These are phyloP conservation scores for Paramuricea clavata DNA, from an alignment of 92 coral and sea anemone species.

Conservation along the genomic window DNA sequence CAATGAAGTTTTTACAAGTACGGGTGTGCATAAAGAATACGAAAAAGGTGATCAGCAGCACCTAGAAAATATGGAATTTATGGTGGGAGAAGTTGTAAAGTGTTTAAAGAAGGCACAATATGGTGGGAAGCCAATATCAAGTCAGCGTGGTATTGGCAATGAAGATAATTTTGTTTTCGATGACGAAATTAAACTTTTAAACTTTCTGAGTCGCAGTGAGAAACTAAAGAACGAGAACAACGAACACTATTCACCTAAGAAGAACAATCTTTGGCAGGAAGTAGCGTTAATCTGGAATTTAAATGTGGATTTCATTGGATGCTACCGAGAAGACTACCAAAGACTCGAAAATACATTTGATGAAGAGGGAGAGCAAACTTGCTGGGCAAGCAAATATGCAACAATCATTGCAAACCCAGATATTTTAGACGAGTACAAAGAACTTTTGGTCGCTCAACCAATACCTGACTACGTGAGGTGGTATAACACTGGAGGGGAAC, in stretches of 20 bases:
- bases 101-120: slow-evolving; percentile 41
- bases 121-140: slow-evolving; percentile 55
- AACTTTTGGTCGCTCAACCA: slow-evolving; percentile 39
- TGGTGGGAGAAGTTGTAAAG: slow-evolving; percentile 47
- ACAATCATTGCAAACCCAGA: slow-evolving; percentile 46
- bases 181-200: slow-evolving; percentile 58
- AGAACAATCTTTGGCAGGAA: slow-evolving; percentile 5
- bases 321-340: slow-evolving; percentile 61
- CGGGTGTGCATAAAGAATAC: slow-evolving; percentile 46
- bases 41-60: slow-evolving; percentile 52
- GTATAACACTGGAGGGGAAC: slow-evolving; percentile 52
- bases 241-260: not conserved
- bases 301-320: slow-evolving; percentile 20
- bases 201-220: slow-evolving; percentile 55
- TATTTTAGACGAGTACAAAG: slow-evolving; percentile 3
- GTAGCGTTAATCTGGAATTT: slow-evolving; percentile 10
- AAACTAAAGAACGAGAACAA: slow-evolving; percentile 31
- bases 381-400: slow-evolving; percentile 54
- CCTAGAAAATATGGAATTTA: slow-evolving; percentile 62
- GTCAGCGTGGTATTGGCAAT: slow-evolving; percentile 31
- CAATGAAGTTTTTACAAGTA: slow-evolving; percentile 58
- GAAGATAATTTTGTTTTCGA: slow-evolving; percentile 50
- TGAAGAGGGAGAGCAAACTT: slow-evolving; percentile 53
- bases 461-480: slow-evolving; percentile 64
- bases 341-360: slow-evolving; percentile 37